A percentile compares a stretch with the other conserved stretches of the same genome.
phyloP scores from a whole-genome alignment of 2,113 vertebrate species.

The Balaeniceps rex region DNA sequence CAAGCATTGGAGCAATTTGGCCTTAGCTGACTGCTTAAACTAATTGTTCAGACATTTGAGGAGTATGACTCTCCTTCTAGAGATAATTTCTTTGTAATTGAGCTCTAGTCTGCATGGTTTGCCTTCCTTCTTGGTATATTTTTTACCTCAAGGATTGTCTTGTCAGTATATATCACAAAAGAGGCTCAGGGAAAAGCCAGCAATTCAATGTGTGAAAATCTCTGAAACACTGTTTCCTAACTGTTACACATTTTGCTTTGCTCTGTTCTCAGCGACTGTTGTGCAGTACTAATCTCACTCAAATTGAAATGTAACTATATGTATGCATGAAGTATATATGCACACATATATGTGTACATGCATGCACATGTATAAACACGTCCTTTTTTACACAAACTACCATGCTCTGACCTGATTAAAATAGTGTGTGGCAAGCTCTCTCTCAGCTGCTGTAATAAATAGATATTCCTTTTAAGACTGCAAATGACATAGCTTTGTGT shows the following conservation, averaged over 20 bases:
- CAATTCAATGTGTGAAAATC: not conserved
- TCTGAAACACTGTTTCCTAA: not conserved
- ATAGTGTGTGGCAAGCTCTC: not conserved
- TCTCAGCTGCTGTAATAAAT: not conserved
- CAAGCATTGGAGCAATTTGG: slow-evolving; percentile 41
- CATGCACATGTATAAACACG: rapidly evolving
- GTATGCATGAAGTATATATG: not conserved
- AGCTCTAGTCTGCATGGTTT: slow-evolving; percentile 48
- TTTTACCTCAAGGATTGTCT: not conserved
- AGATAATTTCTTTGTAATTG: slow-evolving; percentile 52
- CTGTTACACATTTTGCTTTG: not conserved
- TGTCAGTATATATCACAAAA: slow-evolving; percentile 24
- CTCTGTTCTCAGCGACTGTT: not conserved
- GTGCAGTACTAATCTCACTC: not conserved
- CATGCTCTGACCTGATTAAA: not conserved
- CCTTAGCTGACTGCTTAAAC: slow-evolving; percentile 56
- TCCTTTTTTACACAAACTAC: not conserved
- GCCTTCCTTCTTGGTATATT: slow-evolving; percentile 14
- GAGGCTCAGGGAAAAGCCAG: slow-evolving; percentile 17
- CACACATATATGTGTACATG: rapidly evolving
- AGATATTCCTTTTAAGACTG: not conserved
- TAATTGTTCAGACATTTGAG: slow-evolving; percentile 58
- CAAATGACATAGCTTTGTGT: not conserved
- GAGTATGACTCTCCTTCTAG: slow-evolving; percentile 22
- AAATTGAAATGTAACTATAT: not conserved